Percentiles rank a stretch among this genome's conserved stretches.
Conservation (phyloP, 2,113 vertebrate genomes). For the Scatophagus argus region DNA sequence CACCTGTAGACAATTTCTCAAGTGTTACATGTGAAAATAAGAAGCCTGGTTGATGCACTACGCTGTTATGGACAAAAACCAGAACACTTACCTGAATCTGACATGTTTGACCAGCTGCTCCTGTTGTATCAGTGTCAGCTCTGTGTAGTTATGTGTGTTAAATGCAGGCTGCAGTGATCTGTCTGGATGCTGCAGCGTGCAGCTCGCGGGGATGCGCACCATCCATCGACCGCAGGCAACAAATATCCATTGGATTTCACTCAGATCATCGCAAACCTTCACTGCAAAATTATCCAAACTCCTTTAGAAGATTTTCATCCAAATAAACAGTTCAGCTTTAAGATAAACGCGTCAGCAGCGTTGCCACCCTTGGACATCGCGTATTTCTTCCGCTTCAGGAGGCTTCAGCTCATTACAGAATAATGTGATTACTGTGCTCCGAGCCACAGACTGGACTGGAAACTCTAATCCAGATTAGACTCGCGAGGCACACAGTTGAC, state of each 20-base stretch:
- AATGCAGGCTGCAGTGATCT: conserved; percentile 56
- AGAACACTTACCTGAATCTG: conserved; percentile 29
- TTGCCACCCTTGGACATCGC: neutral
- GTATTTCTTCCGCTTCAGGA: conserved; percentile 4
- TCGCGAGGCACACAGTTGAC: conserved; percentile 37
- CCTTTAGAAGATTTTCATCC: neutral
- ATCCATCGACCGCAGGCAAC: neutral
- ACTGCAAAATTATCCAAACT: neutral
- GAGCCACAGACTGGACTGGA: conserved; percentile 39
- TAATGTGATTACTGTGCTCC: conserved; percentile 71
- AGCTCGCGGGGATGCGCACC: conserved; percentile 44
- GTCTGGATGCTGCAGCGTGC: conserved; percentile 63
- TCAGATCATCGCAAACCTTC: neutral
- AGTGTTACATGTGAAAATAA: neutral
- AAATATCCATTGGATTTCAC: conserved; percentile 35
- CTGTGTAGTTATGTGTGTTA: conserved; percentile 11
- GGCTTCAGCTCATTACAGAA: conserved; percentile 40
- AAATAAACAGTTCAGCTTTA: neutral
- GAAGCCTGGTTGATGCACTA: neutral
- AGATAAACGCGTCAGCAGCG: neutral
- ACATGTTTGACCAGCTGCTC: conserved; percentile 25
- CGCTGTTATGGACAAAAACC: neutral
- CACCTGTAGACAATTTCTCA: neutral
- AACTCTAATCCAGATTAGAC: conserved; percentile 80
- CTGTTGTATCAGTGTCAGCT: neutral